Percentiles rank a stretch among this genome's conserved stretches.
Conservation (phyloP, 2,888 invertebrate species). For the Macrophya annulata region DNA sequence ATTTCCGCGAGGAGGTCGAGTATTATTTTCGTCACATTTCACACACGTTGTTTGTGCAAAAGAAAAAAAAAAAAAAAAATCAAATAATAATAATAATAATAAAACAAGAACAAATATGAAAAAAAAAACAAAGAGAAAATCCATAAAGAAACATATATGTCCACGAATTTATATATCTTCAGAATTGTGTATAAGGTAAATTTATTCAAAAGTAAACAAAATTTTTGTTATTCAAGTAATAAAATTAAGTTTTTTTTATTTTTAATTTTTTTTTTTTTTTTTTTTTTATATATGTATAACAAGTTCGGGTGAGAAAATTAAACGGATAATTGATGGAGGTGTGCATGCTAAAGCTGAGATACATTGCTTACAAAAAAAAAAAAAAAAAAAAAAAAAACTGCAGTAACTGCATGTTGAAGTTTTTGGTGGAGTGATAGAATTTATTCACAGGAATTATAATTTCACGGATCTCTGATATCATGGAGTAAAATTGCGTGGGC, state of each 20-base stretch:
- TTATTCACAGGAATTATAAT: background rate
- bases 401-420: background rate
- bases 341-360: background rate
- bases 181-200: background rate
- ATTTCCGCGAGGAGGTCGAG: background rate
- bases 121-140: background rate
- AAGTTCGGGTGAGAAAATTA: background rate
- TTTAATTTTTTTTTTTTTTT: background rate
- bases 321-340: background rate
- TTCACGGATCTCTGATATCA: background rate
- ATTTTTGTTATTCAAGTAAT: background rate
- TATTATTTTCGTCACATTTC: background rate
- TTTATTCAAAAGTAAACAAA: background rate
- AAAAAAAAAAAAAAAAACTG: too few species aligned
- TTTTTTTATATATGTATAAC: too few species aligned
- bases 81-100: too few species aligned
- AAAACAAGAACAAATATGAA: background rate
- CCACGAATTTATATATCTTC: too few species aligned
- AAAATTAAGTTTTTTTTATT: background rate
- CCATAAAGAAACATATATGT: background rate
- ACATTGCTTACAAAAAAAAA: constrained; percentile 2
- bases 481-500: background rate
- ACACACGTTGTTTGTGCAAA: background rate
- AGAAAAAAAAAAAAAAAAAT: background rate
- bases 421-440: background rate